Base-by-base conservation (phyloP, 2,113 vertebrate genomes). In the Cinclus mexicanus region DNA sequence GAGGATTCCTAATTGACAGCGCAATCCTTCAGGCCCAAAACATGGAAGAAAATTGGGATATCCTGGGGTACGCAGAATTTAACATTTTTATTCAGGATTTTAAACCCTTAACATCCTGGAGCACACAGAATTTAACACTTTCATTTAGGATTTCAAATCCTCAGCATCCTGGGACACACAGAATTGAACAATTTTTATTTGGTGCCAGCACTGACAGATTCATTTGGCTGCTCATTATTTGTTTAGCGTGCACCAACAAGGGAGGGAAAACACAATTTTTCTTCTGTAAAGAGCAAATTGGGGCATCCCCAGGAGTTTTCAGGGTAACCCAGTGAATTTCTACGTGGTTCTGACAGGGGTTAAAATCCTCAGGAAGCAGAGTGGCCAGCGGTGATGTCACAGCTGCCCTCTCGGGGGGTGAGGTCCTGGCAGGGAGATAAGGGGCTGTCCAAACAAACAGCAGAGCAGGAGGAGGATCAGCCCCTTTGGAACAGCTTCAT, bases 351-450 rank as follows among this genome's bases (percentile, higher is more conserved):
- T 95, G 82, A 81, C 79, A 94, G 89, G 92, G 96, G 96, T 98
- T 97, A 97, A 94, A 97, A 97, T 96, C 83, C 96, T 97, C 98
- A 97, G 97, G 93, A 94, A 97, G 90, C 83, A 42, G 94, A 56
- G 83, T 93, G 75, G 64, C 91, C 94, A 75, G n/a, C 83, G 84
- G 74, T 98, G 98, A 99, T 97, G 98, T 98, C 98, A 97, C 76
- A 89, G 97, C 95, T 95, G 71, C 87, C 95, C 95, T 80, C 87
- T 47, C 93, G 94, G 97, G 97, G 96, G 92, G 86, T 68, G 97
- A 98, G 98, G 97, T 98, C 98, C 98, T 98, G 94, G 95, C 94
- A 93, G 96, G 94, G 85, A 97, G 98, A 98, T 99, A 97, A 98
- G 96, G 90, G 95, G 42, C 94, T 95, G 93, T 97, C 97, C 97